phyloP scores from a whole-genome alignment of 1,140 invertebrate species.

The Musca vetustissima region DNA sequence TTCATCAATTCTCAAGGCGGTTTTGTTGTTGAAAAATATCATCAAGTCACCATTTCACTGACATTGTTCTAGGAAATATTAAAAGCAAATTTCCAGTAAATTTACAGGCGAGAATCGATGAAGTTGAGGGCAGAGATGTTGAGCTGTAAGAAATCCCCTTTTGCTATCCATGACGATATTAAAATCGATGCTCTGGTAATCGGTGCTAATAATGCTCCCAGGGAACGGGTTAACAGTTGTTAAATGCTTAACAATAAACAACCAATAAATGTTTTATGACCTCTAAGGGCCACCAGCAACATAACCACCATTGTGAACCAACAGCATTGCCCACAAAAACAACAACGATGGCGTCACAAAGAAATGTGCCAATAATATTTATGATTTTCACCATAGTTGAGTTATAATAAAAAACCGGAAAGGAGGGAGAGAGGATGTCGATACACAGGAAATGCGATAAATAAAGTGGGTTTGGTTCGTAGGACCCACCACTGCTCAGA shows the following conservation, averaged over 20 bases:
- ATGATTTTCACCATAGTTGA: conserved; percentile 3
- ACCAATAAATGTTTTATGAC: conserved; percentile 23
- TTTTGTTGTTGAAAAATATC: too few species aligned
- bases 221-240: conserved; percentile 24
- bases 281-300: neutral
- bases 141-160: neutral
- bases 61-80: too few species aligned
- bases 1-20: too few species aligned
- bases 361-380: conserved; percentile 4
- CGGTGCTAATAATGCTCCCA: conserved; percentile 6
- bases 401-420: neutral
- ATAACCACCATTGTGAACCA: neutral
- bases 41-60: too few species aligned
- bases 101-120: too few species aligned
- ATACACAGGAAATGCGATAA: neutral
- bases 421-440: neutral
- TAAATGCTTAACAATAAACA: conserved; percentile 21
- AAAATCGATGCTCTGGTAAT: neutral
- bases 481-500: too few species aligned
- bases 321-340: too few species aligned
- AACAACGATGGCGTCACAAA: too few species aligned
- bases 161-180: neutral
- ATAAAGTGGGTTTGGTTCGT: neutral
- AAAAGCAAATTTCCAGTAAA: too few species aligned
- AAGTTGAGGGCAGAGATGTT: too few species aligned